Base-by-base conservation (phyloP, 2,888 invertebrate species). In the Drosophila gaucha region DNA sequence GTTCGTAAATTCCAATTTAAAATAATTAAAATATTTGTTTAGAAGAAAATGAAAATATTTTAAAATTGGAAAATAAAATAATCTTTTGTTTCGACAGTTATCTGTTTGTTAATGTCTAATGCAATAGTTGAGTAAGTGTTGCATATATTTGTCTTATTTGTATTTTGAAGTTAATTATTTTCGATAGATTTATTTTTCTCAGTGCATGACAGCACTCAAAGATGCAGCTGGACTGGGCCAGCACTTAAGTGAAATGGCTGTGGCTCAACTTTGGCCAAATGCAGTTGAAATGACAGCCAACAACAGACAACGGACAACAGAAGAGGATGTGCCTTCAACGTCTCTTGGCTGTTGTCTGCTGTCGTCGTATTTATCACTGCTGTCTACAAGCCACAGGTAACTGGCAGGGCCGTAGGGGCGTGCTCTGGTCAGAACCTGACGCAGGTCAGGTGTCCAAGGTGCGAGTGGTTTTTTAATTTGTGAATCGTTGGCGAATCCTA, bases 231-330 rank as follows among this genome's bases (percentile, higher is more conserved):
- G 57, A 66, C 52, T 69, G 72, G 73, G 56, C 59, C 55, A 67
- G 76, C 76, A 83, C 80, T 86, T 83, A 79, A 83, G 73, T 62
- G 76, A 67, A 79, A 66, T 67, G 73, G 76, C 69, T 83, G 73
- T 41, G 76, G 63, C 80, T 77, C 78, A 86, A 80, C 80, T 80
- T 86, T 84, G 74, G 86, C 67, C 80, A 86, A 84, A 76, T 84
- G 77, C 77, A 76, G 66, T 58, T 54, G 77, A 63, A 86, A 80
- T 80, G 80, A 80, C 84, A 74, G 68, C 47, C 52, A 74, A 59
- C 57, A 75, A 60, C 44, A 18, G 44, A n/a, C 44, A 44, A 8
- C 28, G 16, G 28, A 18, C 31, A 31, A 14, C 59, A 41, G 28
- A 39, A 35, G 47, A 44, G 64, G 52, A 69, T 63, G 60, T 54